phyloP scores from a whole-genome alignment of 2,113 vertebrate species.

The Todiramphus saurophagus region DNA sequence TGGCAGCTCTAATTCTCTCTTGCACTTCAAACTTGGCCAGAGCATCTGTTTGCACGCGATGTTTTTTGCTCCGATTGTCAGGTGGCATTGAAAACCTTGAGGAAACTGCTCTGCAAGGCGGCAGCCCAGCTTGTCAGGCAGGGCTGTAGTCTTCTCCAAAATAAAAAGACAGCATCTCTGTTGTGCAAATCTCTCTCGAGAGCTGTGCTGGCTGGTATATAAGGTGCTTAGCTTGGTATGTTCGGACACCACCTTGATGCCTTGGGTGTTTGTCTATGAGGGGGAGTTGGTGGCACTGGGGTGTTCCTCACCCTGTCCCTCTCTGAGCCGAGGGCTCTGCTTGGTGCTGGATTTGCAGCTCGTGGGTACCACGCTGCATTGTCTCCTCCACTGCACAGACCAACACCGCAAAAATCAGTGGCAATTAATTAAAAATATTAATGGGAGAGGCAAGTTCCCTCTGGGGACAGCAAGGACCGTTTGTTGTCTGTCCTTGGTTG shows the following conservation, averaged over 20 bases:
- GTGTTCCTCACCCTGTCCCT: not conserved
- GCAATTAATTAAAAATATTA: not conserved
- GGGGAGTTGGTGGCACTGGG: not conserved
- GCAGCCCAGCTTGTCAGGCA: not conserved
- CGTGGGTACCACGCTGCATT: fast-evolving
- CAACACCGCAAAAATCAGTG: fast-evolving
- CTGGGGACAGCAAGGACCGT: not conserved
- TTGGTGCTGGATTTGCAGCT: not conserved
- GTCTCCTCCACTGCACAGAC: not conserved
- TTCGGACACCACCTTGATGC: not conserved
- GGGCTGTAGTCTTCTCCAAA: not conserved
- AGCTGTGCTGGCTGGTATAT: not conserved
- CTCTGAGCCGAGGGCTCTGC: not conserved
- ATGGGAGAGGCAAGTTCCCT: not conserved
- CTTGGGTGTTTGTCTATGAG: fast-evolving
- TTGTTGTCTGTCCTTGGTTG: fast-evolving
- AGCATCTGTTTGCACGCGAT: not conserved
- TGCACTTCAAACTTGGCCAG: not conserved
- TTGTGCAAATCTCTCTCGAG: not conserved
- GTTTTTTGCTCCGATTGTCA: not conserved
- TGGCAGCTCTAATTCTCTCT: constrained; percentile 4
- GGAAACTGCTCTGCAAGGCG: not conserved
- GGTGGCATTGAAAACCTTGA: not conserved
- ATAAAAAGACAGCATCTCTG: not conserved
- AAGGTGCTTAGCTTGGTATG: not conserved